Percentiles rank a stretch among this genome's conserved stretches.
Conservation (phyloP, 2,113 vertebrate species). For the Gobiocypris rarus region DNA sequence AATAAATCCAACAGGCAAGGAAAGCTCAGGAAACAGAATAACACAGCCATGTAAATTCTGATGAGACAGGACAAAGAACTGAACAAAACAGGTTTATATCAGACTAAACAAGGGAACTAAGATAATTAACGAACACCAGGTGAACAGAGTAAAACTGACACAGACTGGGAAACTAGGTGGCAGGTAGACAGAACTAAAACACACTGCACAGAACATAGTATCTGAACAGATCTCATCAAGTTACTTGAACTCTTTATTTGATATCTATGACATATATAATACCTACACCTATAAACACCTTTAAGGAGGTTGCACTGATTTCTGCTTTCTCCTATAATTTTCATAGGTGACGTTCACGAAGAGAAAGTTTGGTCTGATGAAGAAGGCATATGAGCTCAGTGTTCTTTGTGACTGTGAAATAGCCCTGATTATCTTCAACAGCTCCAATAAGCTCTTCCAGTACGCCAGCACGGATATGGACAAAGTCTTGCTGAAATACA, state of each 20-base stretch:
- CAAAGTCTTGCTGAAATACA: slow-evolving; percentile 97
- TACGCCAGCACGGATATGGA: slow-evolving; percentile 99
- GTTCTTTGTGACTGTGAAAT: slow-evolving; percentile 99
- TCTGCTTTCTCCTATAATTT: background rate
- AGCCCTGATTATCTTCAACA: slow-evolving; percentile 99
- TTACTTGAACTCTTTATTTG: background rate
- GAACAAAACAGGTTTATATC: too few relatives aligned
- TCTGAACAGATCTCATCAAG: background rate
- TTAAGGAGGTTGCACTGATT: background rate
- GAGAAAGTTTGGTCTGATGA: slow-evolving; percentile 98
- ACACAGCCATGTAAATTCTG: too few relatives aligned
- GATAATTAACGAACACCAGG: too few relatives aligned
- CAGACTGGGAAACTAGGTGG: too few relatives aligned
- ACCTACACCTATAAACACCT: too few relatives aligned
- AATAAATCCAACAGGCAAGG: too few relatives aligned
- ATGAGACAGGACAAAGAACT: too few relatives aligned
- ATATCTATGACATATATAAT: background rate
- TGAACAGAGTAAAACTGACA: too few relatives aligned
- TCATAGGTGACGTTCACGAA: slow-evolving; percentile 96
- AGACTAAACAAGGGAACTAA: too few relatives aligned
- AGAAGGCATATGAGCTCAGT: slow-evolving; percentile 98
- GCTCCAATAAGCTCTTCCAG: slow-evolving; percentile 98
- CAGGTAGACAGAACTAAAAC: too few relatives aligned
- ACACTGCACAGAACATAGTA: too few relatives aligned
- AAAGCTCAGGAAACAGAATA: too few relatives aligned